Evolutionary conservation across 2,113 vertebrate species (phyloP), one percentile per base, ranked within the genome.

Genomic region (Salvelinus namaycush): DNA sequence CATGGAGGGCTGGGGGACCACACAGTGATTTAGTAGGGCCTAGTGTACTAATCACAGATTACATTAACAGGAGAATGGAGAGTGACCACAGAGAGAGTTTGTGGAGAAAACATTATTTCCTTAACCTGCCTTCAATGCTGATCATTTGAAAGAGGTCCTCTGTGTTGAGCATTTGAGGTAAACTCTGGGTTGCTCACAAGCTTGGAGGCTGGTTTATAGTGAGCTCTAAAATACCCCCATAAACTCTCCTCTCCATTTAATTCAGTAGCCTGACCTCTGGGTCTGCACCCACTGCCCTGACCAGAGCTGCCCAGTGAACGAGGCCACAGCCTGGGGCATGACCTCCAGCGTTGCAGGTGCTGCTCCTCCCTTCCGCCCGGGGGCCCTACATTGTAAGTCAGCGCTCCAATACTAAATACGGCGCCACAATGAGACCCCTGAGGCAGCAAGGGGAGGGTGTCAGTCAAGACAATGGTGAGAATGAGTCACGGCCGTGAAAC

Each of bases 171-270:
- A 34, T 7, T 7, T 34, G 6, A 34, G 34, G 34, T 44, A 44
- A 44, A 44, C 9, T 44, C 29, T 72, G 14, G 31, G 60, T 71
- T 20, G 66, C 49, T 69, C 14, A 27, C 2, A 16, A 22, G 59
- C 20, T 62, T n/a, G 68, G 64, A 44, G 54, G 67, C 39, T 77
- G 62, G 75, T 77, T 79, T 71, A 77, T 68, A 59, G 68, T 39
- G n/a, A 29, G 59, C 34, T 65, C 78, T 57, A 78, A 60, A 72
- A 79, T 73, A 51, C 29, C 68, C 31, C 67, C 70, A 11, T 5
- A 12, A 8, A 11, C 49, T 72, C n/a, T 72, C 27, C 34, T 24
- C 9, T 75, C 6, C 9, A n/a, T 26, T 24, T 62, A 0, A 62
- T 9, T 22, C 18, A 62, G 60, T 39, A 16, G 34, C 24, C 44